A percentile compares a stretch with the other conserved stretches of the same genome.
Evolutionary conservation across 2,797 vertebrate genomes (phyloP).

Genomic region (Centropyge bicolor): DNA sequence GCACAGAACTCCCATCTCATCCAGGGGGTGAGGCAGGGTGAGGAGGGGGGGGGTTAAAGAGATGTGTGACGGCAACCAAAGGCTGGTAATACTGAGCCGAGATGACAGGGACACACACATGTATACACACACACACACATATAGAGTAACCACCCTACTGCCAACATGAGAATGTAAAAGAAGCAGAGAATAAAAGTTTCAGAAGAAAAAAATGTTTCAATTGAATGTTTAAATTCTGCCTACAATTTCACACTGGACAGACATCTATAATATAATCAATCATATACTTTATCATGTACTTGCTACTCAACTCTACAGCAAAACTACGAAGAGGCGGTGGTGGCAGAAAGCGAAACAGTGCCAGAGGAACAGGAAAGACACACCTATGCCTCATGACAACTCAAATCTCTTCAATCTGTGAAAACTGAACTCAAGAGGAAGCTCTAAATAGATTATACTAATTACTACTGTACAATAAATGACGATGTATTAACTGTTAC

Average conservation of each 20-base stretch:
- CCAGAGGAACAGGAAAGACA: conserved; percentile 14
- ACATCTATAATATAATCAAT: conserved; percentile 2
- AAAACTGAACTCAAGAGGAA: conserved; percentile 26
- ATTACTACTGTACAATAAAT: conserved; percentile 10
- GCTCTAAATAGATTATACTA: conserved; percentile 12
- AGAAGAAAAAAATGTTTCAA: neutral
- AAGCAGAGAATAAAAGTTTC: neutral
- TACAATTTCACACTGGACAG: neutral
- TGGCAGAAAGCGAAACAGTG: neutral
- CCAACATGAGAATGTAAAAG: neutral
- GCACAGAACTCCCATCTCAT: conserved; percentile 38
- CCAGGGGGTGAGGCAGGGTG: neutral
- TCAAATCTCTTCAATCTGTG: conserved; percentile 28
- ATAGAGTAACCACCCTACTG: neutral
- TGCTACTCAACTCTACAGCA: neutral
- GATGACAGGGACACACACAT: conserved; percentile 9
- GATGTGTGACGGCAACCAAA: conserved; percentile 1
- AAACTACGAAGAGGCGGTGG: neutral
- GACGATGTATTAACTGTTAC: conserved; percentile 14
- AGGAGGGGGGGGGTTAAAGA: neutral
- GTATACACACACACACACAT: neutral
- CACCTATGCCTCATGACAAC: conserved; percentile 31
- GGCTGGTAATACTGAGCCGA: conserved; percentile 13
- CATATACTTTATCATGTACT: neutral
- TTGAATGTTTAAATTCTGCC: neutral